A percentile compares a stretch with the other conserved stretches of the same genome.
Conservation (phyloP, 2,888 invertebrate species). For the Diplazon laetatorius region DNA sequence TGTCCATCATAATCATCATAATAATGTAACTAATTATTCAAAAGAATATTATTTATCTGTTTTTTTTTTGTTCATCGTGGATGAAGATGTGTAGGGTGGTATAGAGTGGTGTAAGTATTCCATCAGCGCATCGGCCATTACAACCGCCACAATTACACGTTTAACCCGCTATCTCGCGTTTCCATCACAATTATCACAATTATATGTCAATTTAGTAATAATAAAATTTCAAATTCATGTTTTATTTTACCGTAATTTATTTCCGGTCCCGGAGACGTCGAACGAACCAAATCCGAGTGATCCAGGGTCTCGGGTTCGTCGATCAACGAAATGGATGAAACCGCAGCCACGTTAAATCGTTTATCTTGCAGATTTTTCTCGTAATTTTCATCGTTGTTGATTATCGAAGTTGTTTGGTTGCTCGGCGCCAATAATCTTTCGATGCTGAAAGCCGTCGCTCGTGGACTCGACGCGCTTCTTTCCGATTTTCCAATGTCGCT, state of each 20-base stretch:
- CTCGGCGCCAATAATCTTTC: slow-evolving; percentile 78
- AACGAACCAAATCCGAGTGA: slow-evolving; percentile 74
- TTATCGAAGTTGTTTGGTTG: slow-evolving; percentile 65
- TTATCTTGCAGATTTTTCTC: slow-evolving; percentile 65
- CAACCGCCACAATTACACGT: too few species aligned
- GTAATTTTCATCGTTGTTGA: slow-evolving; percentile 53
- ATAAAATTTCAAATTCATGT: not conserved
- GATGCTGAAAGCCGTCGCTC: slow-evolving; percentile 77
- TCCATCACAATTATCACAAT: too few species aligned
- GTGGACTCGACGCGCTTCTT: slow-evolving; percentile 66
- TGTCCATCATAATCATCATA: not conserved
- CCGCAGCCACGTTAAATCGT: slow-evolving; percentile 73
- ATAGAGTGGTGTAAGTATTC: too few species aligned
- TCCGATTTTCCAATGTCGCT: slow-evolving; percentile 56
- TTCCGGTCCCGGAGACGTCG: slow-evolving; percentile 77
- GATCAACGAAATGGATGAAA: slow-evolving; percentile 76
- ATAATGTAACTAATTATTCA: not conserved
- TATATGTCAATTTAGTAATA: too few species aligned
- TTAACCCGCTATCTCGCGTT: too few species aligned
- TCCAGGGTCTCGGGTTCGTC: slow-evolving; percentile 75
- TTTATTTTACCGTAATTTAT: slow-evolving; percentile 76
- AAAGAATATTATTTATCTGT: not conserved
- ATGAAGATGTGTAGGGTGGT: too few species aligned
- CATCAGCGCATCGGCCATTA: too few species aligned
- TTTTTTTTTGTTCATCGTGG: too few species aligned